Percentiles rank a stretch among this genome's conserved stretches.
phyloP scores from a whole-genome alignment of 64 coral and sea anemone genomes.

The Catalaphyllia jardinei region DNA sequence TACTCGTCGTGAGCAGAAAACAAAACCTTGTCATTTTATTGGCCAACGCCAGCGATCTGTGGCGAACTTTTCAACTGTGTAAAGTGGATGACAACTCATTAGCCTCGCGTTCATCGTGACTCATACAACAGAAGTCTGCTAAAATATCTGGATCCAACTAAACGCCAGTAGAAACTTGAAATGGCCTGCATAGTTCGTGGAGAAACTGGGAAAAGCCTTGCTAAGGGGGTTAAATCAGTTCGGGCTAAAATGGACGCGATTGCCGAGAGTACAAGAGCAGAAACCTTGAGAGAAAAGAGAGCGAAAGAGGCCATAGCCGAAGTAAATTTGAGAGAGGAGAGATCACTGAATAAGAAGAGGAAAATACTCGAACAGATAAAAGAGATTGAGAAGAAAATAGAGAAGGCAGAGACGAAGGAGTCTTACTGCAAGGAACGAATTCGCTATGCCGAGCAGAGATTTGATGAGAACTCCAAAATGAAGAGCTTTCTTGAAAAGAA shows the following conservation, averaged over 20 bases:
- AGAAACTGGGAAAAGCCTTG: not conserved
- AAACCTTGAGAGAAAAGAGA: not conserved
- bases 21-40: not conserved
- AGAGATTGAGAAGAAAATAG: conserved; percentile 12
- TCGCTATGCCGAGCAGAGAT: conserved; percentile 18
- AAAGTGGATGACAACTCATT: conserved; percentile 6
- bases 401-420: conserved; percentile 13
- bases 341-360: conserved; percentile 6
- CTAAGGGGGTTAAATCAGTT: not conserved
- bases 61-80: not conserved
- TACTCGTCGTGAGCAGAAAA: not conserved
- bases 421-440: conserved; percentile 20
- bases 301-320: conserved; percentile 21
- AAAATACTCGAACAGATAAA: conserved; percentile 27
- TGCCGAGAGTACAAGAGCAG: not conserved
- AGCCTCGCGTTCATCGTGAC: not conserved
- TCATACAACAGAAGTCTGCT: not conserved
- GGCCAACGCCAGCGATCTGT: not conserved
- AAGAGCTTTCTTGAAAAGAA: conserved; percentile 33
- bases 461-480: conserved; percentile 18
- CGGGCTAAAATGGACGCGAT: conserved; percentile 22
- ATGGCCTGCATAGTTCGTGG: conserved; percentile 19
- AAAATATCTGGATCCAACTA: not conserved
- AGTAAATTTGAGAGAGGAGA: conserved; percentile 3
- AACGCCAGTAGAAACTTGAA: not conserved